Base-by-base conservation (phyloP, 2,797 vertebrate genomes). In the Hyperoplus lanceolatus region DNA sequence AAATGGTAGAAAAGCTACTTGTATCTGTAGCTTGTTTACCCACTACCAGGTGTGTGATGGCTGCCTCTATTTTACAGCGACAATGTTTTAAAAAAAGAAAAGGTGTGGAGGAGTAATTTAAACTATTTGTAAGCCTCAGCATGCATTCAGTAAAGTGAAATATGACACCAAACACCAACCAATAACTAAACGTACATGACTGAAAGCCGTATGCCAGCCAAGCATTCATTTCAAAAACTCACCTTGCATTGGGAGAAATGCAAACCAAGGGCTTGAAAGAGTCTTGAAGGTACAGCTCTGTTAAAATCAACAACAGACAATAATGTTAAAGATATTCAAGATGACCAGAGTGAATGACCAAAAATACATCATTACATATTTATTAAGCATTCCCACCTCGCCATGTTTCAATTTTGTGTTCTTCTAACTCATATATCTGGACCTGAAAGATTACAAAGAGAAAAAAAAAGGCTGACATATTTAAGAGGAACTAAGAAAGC, bases 351-450 rank as follows among this genome's bases (percentile, higher is more conserved):
- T 70, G 67, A n/a, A 53, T 41, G 3, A 39, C 7, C 49, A 61
- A 5, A 70, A 60, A 74, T 43, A 29, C 1, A 9, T 18, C 4
- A 50, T 18, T 18, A 64, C 3, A 42, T n/a, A 51, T 60, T 53
- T 4, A 41, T 29, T 42, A 49, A 60, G 70, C 4, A n/a, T 49
- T 12, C 91, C 90, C 87, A 99, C 98, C 98, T 97, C 98, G 96
- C 98, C 98, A 99, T 0, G 98, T 99, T 93, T 99, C 98, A 66
- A 99, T 99, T 94, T 99, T 99, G 92, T 99, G 98, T 65, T 99
- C 98, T 83, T 99, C 98, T 88, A 99, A 92, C 82, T 99, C 98
- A 8, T 99, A 99, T 90, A 99, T 99, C 93, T 99, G 98, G 77
- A 99, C 98, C 98, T 99, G 85, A 90, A 77, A 59, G 46, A 78